Percentiles rank a stretch among this genome's conserved stretches.
phyloP scores from a whole-genome alignment of 1,140 invertebrate species.

The Notospermus geniculatus region DNA sequence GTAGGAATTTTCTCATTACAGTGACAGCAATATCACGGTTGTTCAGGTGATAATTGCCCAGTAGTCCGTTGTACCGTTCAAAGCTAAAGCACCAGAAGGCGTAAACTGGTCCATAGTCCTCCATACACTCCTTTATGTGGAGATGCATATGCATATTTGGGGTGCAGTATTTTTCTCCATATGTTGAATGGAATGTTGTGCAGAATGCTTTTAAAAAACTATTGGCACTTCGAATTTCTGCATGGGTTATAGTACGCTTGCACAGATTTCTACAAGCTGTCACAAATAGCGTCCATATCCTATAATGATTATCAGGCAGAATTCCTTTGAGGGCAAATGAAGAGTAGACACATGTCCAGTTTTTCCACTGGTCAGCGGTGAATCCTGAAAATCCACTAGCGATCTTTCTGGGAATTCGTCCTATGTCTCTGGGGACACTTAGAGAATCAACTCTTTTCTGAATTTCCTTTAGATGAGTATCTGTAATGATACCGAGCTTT shows the following conservation, averaged over 20 bases:
- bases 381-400: constrained; percentile 15
- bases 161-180: constrained; percentile 17
- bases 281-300: constrained; percentile 24
- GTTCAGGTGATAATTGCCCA: constrained; percentile 22
- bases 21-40: constrained; percentile 19
- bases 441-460: constrained; percentile 13
- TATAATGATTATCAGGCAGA: constrained; percentile 20
- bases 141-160: constrained; percentile 27
- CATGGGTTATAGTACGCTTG: constrained; percentile 3
- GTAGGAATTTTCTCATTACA: constrained; percentile 17
- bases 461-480: constrained; percentile 13
- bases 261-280: constrained; percentile 17
- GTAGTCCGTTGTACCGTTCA: constrained; percentile 20
- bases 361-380: constrained; percentile 26
- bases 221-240: constrained; percentile 14
- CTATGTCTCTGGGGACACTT: constrained; percentile 19
- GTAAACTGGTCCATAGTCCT: constrained; percentile 25
- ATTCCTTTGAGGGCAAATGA: constrained; percentile 20
- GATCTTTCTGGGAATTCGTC: constrained; percentile 20
- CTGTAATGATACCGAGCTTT: constrained; percentile 9
- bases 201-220: constrained; percentile 19
- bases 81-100: constrained; percentile 26
- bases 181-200: constrained; percentile 15
- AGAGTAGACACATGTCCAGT: constrained; percentile 21
- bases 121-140: constrained; percentile 16